Evolutionary conservation across 2,888 invertebrate genomes (phyloP).

Genomic region (Papilio elwesi): DNA sequence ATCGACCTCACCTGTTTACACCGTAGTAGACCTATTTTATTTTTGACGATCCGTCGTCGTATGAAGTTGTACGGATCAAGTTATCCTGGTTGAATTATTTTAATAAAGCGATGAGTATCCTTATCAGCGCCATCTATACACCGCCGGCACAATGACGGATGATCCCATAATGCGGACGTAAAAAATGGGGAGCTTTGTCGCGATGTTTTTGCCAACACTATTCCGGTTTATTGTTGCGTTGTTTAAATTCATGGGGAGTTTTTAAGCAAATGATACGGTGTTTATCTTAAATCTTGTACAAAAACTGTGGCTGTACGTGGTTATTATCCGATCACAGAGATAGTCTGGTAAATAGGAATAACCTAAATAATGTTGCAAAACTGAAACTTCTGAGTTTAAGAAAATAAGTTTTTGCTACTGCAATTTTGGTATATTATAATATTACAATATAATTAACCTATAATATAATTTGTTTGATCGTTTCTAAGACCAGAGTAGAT

Average conservation of each 20-base stretch:
- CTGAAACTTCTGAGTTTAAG: slow-evolving; percentile 20
- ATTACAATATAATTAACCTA: no score
- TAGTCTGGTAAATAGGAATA: slow-evolving; percentile 41
- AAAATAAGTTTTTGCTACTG: not conserved
- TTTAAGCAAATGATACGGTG: slow-evolving; percentile 80
- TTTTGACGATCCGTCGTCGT: slow-evolving; percentile 27
- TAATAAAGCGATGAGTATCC: slow-evolving; percentile 76
- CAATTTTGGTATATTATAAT: not conserved
- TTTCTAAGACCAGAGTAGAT: no score
- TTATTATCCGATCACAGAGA: slow-evolving; percentile 20
- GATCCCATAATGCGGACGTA: slow-evolving; percentile 78
- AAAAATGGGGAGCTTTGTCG: slow-evolving; percentile 67
- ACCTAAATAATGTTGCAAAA: slow-evolving; percentile 46
- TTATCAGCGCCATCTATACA: slow-evolving; percentile 79
- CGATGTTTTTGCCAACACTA: slow-evolving; percentile 67
- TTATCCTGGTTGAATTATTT: slow-evolving; percentile 64
- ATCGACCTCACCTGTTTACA: slow-evolving; percentile 54
- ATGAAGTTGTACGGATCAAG: slow-evolving; percentile 52
- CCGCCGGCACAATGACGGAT: slow-evolving; percentile 77
- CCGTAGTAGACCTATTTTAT: slow-evolving; percentile 26
- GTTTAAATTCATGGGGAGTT: slow-evolving; percentile 80
- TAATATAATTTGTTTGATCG: no score
- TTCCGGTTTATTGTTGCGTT: slow-evolving; percentile 76
- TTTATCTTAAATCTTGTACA: slow-evolving; percentile 61
- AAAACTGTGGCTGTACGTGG: slow-evolving; percentile 56